A percentile compares a stretch with the other conserved stretches of the same genome.
Evolutionary conservation across 2,797 vertebrate genomes (phyloP).

Genomic region (Alauda arvensis): DNA sequence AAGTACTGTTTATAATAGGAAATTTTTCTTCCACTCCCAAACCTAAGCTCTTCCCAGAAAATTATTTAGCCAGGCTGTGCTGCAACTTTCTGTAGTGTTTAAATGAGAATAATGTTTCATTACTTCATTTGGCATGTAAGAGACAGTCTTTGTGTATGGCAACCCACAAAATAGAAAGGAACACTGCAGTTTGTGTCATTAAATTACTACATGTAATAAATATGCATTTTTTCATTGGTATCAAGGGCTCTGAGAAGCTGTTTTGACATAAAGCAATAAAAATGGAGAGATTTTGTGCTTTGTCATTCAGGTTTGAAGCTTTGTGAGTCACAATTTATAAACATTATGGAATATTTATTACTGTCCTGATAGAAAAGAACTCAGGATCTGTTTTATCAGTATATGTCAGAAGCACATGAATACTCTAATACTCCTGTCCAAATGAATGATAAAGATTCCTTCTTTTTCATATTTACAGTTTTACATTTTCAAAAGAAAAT

Average conservation of each 20-base stretch:
- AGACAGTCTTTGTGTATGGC: not conserved
- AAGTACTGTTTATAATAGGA: not conserved
- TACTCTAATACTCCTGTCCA: not conserved
- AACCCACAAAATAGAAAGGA: not conserved
- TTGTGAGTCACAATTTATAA: not conserved
- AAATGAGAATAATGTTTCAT: not conserved
- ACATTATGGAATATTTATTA: not conserved
- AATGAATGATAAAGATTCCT: not conserved
- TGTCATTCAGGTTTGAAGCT: not conserved
- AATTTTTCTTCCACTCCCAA: not conserved
- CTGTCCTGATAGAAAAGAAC: not conserved
- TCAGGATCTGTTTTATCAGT: not conserved
- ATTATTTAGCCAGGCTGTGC: not conserved
- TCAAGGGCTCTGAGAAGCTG: not conserved
- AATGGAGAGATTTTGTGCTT: not conserved
- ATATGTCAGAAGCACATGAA: not conserved
- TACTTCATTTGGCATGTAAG: not conserved
- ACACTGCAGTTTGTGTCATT: not conserved
- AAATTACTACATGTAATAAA: not conserved
- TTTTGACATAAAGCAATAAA: not conserved
- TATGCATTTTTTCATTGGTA: not conserved
- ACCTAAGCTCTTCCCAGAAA: not conserved
- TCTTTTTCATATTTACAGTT: not conserved
- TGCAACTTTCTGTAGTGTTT: not conserved
- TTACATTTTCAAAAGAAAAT: not conserved